Conservation (phyloP, 92 coral and sea anemone species). For the Desmophyllum pertusum region DNA sequence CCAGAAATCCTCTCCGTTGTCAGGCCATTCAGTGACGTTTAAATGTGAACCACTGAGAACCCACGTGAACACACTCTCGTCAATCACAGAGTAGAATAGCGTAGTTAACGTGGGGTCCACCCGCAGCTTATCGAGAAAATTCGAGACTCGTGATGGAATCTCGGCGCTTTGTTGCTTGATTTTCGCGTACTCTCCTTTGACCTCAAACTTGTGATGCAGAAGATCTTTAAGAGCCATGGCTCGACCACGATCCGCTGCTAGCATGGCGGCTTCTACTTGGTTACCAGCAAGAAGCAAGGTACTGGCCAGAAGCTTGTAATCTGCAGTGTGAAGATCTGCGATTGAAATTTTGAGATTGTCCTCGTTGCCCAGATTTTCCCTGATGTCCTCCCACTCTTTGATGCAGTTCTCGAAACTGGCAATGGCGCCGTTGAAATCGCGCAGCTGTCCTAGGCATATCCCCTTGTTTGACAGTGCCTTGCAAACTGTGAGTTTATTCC, state of each 20-base stretch:
- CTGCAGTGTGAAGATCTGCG: conserved; percentile 22
- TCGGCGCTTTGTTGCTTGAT: not conserved
- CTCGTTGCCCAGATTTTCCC: conserved; percentile 26
- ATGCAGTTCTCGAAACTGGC: conserved; percentile 27
- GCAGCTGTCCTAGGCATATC: not conserved
- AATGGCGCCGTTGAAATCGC: conserved; percentile 14
- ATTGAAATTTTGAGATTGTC: conserved; percentile 30
- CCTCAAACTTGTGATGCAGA: conserved; percentile 12
- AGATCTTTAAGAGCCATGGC: conserved; percentile 46
- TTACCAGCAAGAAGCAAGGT: conserved; percentile 2
- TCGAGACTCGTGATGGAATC: not conserved
- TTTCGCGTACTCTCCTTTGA: conserved; percentile 16
- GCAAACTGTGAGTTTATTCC: conserved; percentile 15
- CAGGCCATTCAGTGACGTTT: conserved; percentile 23
- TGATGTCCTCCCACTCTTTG: conserved; percentile 25
- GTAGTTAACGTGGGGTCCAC: conserved; percentile 16
- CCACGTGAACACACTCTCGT: conserved; percentile 21
- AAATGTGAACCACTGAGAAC: conserved; percentile 23
- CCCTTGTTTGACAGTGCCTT: conserved; percentile 24
- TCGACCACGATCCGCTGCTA: conserved; percentile 32
- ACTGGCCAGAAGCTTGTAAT: conserved; percentile 16
- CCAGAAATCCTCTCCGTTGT: conserved; percentile 14
- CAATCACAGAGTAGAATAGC: conserved; percentile 19
- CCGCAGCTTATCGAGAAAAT: not conserved
- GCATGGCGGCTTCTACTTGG: conserved; percentile 28